phyloP scores from a whole-genome alignment of 2,113 vertebrate species.

The Ondatra zibethicus region DNA sequence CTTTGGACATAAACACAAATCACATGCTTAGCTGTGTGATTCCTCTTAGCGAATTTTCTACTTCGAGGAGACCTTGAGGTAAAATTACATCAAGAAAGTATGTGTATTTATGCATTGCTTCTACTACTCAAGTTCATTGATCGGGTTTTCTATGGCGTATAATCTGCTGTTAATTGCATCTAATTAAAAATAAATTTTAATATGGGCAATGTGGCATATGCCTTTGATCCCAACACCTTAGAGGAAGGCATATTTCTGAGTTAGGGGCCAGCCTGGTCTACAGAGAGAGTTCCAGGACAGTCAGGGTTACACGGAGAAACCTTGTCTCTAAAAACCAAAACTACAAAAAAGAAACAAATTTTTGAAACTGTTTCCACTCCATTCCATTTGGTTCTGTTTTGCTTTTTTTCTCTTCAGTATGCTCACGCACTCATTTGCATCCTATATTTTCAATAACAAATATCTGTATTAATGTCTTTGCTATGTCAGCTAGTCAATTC shows the following conservation, averaged over 20 bases:
- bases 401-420: background rate
- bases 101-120: background rate
- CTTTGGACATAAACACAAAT: background rate
- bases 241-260: background rate
- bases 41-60: background rate
- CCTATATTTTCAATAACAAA: background rate
- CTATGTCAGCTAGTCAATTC: background rate
- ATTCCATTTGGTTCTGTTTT: background rate
- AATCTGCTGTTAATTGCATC: background rate
- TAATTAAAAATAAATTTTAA: background rate
- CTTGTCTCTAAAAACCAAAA: background rate
- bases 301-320: background rate
- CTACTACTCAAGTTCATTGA: background rate
- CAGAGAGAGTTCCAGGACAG: background rate
- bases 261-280: background rate
- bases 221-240: background rate
- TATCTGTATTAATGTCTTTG: background rate
- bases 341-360: background rate
- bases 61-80: background rate
- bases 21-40: background rate
- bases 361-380: background rate
- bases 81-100: background rate
- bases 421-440: background rate
- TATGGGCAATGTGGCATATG: background rate
- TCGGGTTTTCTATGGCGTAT: background rate